Percentiles rank a stretch among this genome's conserved stretches.
phyloP scores from a whole-genome alignment of 2,888 invertebrate species.

The Brassicogethes aeneus region DNA sequence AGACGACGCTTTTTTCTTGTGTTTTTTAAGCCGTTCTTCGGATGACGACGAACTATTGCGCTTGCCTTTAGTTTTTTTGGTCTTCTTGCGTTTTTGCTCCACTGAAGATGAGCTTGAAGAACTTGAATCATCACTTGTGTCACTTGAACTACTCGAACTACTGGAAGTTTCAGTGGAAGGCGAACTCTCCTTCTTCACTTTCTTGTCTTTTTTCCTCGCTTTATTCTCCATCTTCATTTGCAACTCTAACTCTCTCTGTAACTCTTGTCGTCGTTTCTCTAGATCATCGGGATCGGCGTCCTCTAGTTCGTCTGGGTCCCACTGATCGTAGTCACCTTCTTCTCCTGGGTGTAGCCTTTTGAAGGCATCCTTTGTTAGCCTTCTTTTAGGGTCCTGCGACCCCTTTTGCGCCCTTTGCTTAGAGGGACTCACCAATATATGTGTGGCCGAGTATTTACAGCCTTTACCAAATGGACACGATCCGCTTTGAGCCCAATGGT shows the following conservation, averaged over 20 bases:
- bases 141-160: constrained; percentile 53
- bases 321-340: constrained; percentile 63
- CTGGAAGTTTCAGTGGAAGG: constrained; percentile 60
- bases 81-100: constrained; percentile 35
- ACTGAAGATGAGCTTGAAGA: constrained; percentile 46
- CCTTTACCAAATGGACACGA: constrained; percentile 69
- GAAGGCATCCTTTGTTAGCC: constrained; percentile 28
- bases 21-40: constrained; percentile 49
- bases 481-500: constrained; percentile 70
- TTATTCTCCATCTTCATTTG: constrained; percentile 68
- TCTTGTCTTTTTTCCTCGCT: constrained; percentile 61
- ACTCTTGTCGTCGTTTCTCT: constrained; percentile 64
- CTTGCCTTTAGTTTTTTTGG: constrained; percentile 34
- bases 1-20: constrained; percentile 43
- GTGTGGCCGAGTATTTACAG: constrained; percentile 68
- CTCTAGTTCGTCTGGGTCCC: constrained; percentile 71
- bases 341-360: constrained; percentile 41
- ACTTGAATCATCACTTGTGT: constrained; percentile 57
- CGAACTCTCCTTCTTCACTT: constrained; percentile 56
- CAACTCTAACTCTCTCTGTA: constrained; percentile 68
- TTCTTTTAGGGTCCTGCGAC: constrained; percentile 34
- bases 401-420: constrained; percentile 62
- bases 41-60: constrained; percentile 41
- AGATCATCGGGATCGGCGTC: constrained; percentile 73
- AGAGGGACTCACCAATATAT: constrained; percentile 66